Evolutionary conservation across 2,888 invertebrate species (phyloP).

Genomic region (Apocheima hispidaria): DNA sequence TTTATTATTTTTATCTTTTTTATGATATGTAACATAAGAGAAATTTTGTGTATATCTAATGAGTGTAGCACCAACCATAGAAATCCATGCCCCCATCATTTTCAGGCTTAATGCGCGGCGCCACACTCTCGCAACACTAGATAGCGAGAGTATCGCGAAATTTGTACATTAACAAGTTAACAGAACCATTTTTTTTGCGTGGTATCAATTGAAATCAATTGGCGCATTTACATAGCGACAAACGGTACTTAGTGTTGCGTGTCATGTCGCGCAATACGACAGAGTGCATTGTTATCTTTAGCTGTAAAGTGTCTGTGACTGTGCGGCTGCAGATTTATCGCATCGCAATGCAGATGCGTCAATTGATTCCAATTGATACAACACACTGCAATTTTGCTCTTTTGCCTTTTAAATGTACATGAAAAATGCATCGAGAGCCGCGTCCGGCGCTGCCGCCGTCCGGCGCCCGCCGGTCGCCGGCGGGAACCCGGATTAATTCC

Average conservation of each 20-base stretch:
- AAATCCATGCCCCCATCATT: neutral
- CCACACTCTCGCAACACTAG: neutral
- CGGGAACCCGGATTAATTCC: constrained; percentile 11
- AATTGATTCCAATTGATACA: constrained; percentile 58
- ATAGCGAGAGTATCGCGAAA: no score
- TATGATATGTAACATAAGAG: no score
- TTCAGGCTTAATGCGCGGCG: neutral
- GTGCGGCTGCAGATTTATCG: constrained; percentile 53
- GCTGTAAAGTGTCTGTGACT: constrained; percentile 19
- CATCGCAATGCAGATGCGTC: constrained; percentile 60
- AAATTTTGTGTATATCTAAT: no score
- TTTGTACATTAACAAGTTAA: constrained; percentile 47
- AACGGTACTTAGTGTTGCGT: neutral
- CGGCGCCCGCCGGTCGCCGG: neutral
- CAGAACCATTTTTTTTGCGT: constrained; percentile 35
- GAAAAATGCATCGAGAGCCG: constrained; percentile 38
- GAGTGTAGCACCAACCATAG: no score
- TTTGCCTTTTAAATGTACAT: constrained; percentile 48
- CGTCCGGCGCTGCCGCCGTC: neutral
- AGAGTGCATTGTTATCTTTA: neutral
- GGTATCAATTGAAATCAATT: constrained; percentile 58
- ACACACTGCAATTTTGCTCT: constrained; percentile 35
- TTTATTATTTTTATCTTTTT: no score
- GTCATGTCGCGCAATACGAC: no score
- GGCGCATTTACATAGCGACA: constrained; percentile 60